Base-by-base conservation (phyloP, 2,113 vertebrate genomes). In the Chaetodon trifascialis region DNA sequence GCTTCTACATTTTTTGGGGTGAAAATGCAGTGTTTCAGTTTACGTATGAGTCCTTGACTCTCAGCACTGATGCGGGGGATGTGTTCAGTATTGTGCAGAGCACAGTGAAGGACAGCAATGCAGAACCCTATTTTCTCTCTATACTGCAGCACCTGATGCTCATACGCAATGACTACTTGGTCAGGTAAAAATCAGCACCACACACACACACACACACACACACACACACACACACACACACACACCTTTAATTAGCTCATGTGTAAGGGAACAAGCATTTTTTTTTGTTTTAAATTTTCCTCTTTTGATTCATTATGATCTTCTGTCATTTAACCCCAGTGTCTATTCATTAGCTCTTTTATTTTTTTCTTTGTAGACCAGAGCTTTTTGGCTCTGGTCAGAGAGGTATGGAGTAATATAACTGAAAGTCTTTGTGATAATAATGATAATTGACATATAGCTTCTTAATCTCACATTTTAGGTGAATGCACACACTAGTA, bases 131-230 rank as follows among this genome's bases (percentile, higher is more conserved):
- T 93, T 99, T 99, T 83, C 96, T 99, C 85, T 99, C 98, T 79
- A 97, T 99, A 92, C 96, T 99, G 82, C 98, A 99, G 76, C 98
- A 99, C 94, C 96, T 99, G 87, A 89, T 99, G 91, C 94, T 99
- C 47, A 96, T 99, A 94, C 93, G 97, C 87, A 99, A 98, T 79
- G 97, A 99, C 90, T 95, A 95, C 95, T 96, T 96, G 93, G 94
- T 97, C 94, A 96, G 97, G 98, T 99, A 96, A 95, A 95, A 69
- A 36, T 44, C 23, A 10, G 2, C 56, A 44, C 0, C 42, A 16
- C 69, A 34, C 23, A 64, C 52, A 47, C 11, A 71, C 23, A 40
- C 7, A 59, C 19, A 52, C 4, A 51, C 30, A 51, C 4, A 54
- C 11, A n/a, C 25, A 42, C 0, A 52, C 44, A 52, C 44, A n/a